Base-by-base conservation (phyloP, 2,797 vertebrate species). In the Syngnathus rostellatus region DNA sequence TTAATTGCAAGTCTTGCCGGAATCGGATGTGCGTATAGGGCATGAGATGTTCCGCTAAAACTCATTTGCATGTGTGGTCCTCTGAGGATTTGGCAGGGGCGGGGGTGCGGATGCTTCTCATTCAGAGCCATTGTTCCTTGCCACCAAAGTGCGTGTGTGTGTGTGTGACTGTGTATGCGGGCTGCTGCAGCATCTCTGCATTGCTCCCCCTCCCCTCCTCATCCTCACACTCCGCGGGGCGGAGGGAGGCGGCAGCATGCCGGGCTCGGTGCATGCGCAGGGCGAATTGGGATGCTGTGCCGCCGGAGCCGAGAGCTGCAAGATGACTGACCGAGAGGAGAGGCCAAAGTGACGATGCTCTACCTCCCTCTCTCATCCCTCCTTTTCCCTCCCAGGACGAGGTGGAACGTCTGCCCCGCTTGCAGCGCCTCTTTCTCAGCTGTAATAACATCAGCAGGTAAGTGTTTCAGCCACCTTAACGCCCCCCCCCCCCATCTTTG, bases 391-490 rank as follows among this genome's bases (percentile, higher is more conserved):
- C 83, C 86, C 81, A 99, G 97, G 94, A 93, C 86, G 95, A 95
- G 93, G 92, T 96, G 93, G 94, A 96, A 88, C 86, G 83, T 85
- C 92, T 99, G 87, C 94, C 96, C 88, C 78, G 88, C 88, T 92
- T 99, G 86, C 95, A 95, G 78, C 94, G 91, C 70, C 91, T 99
- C 81, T 96, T 96, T 86, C 97, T 99, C 92, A 97, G 96, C 91
- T 93, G 92, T 90, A 99, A 98, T 91, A 94, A 89, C 89, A 98
- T 99, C 87, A 92, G 91, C 92, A 94, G 94, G 97, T 99, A 95
- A 94, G 94, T 70, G 80, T 75, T 72, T 17, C 6, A 53, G 65
- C 70, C 3, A 67, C 73, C 19, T 83, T 88, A 84, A 88, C 85
- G 81, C 86, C 67, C 70, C 83, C 81, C 40, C 76, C 85, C 66